Base-by-base conservation (phyloP, 2,797 vertebrate species). In the Phoxinus dragarum region DNA sequence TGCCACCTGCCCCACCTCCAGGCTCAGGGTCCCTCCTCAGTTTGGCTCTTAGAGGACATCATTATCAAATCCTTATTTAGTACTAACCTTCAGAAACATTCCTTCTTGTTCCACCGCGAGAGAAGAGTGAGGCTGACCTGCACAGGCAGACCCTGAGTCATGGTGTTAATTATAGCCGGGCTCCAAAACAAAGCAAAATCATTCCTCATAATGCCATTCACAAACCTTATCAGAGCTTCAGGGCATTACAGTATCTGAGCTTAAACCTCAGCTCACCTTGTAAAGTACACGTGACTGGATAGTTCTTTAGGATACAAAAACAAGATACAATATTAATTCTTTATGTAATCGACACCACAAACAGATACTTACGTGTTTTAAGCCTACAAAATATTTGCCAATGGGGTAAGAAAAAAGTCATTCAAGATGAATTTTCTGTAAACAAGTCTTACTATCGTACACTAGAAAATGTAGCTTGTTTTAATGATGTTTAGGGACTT, bases 81-180 rank as follows among this genome's bases (percentile, higher is more conserved):
- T 61, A 47, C 85, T 76, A 76, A 86, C 84, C 88, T 88, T 88
- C 86, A 68, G 88, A 86, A 87, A 44, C 56, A 83, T 75, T 74
- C n/a, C 8, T 74, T 23, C 42, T 27, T n/a, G 19, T 17, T 47
- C 7, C 27, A n/a, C 67, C 16, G 8, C 17, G 34, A 61, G 77
- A 90, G 80, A 66, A 52, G 66, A 38, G 34, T 14, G 80, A 77
- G 69, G 67, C 80, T 71, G 85, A 81, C 85, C 88, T 61, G 72
- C 77, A 69, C 89, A 85, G 81, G 81, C 84, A 81, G 81, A 83
- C 86, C 82, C 56, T 36, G 86, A 91, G 90, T 91, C 90, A 89
- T 66, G 19, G 74, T 88, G 86, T 89, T 91, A 91, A 90, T 91
- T 89, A 91, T 89, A 85, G 84, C 84, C 66, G 27, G 8, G 56